phyloP scores from a whole-genome alignment of 2,113 vertebrate species.

The Daphoenositta chrysoptera region DNA sequence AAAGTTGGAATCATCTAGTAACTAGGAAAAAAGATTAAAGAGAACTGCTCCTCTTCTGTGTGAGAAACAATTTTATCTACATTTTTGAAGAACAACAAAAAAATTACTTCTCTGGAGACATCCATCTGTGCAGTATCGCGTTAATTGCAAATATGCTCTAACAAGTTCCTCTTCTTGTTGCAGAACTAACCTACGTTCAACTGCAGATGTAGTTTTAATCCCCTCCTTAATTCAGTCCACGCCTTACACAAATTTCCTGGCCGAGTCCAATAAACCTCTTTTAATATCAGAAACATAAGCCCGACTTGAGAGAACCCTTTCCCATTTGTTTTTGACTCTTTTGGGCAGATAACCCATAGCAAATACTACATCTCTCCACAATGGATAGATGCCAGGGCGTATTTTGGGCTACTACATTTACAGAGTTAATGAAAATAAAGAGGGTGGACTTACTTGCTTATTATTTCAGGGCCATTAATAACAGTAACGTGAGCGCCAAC shows the following conservation, averaged over 20 bases:
- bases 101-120: neutral
- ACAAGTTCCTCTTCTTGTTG: neutral
- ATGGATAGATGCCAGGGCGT: neutral
- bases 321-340: neutral
- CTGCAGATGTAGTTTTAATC: neutral
- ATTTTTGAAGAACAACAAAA: neutral
- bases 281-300: neutral
- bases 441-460: constrained; percentile 89
- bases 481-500: constrained; percentile 85
- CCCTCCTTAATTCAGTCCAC: neutral
- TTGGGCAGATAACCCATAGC: neutral
- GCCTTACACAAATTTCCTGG: neutral
- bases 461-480: constrained; percentile 96
- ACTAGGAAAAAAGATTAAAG: neutral
- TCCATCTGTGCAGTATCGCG: neutral
- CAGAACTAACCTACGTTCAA: neutral
- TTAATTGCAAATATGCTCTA: neutral
- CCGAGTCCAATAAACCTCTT: neutral
- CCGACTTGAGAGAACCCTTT: neutral
- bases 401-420: neutral
- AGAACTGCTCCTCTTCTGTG: neutral
- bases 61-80: neutral
- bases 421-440: neutral
- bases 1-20: neutral
- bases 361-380: neutral